Percentiles rank a stretch among this genome's conserved stretches.
These are phyloP conservation scores for Antennarius maculatus DNA, from an alignment of 2,797 vertebrate genomes.

Conservation along the genomic window DNA sequence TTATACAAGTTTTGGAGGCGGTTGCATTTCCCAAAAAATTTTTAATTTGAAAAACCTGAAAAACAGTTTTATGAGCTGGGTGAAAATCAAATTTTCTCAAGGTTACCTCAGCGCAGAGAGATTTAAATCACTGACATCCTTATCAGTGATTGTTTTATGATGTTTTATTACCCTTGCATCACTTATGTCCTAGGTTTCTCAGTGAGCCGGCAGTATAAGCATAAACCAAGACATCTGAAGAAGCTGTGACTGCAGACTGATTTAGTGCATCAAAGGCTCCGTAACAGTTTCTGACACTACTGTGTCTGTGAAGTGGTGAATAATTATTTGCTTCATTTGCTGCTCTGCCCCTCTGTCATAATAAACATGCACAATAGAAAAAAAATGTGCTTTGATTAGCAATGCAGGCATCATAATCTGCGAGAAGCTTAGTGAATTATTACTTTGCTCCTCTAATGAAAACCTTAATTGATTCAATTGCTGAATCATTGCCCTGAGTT, in stretches of 20 bases:
- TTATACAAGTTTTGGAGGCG: too few relatives aligned
- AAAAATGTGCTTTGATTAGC: constrained; percentile 55
- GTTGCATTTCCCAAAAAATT: too few relatives aligned
- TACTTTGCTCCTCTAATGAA: constrained; percentile 47
- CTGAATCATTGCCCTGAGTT: constrained; percentile 36
- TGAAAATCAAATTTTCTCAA: too few relatives aligned
- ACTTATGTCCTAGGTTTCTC: background rate
- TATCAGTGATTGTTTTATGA: background rate
- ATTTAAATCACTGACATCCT: background rate
- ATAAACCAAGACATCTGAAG: constrained; percentile 13
- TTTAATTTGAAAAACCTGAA: too few relatives aligned
- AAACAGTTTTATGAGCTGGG: too few relatives aligned
- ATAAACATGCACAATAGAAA: constrained; percentile 31
- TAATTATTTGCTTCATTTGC: constrained; percentile 55
- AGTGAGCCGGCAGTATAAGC: background rate
- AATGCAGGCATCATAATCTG: constrained; percentile 43
- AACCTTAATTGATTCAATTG: constrained; percentile 54
- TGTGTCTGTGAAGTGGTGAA: constrained; percentile 60
- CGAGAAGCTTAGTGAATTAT: constrained; percentile 36
- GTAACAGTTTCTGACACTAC: constrained; percentile 27
- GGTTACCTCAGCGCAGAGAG: too few relatives aligned
- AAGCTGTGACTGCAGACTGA: constrained; percentile 15
- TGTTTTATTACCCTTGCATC: background rate
- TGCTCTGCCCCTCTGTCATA: constrained; percentile 52
- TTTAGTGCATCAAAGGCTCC: constrained; percentile 29